Percentiles rank a stretch among this genome's conserved stretches.
phyloP scores from a whole-genome alignment of 2,113 vertebrate genomes.

The Oreochromis niloticus region DNA sequence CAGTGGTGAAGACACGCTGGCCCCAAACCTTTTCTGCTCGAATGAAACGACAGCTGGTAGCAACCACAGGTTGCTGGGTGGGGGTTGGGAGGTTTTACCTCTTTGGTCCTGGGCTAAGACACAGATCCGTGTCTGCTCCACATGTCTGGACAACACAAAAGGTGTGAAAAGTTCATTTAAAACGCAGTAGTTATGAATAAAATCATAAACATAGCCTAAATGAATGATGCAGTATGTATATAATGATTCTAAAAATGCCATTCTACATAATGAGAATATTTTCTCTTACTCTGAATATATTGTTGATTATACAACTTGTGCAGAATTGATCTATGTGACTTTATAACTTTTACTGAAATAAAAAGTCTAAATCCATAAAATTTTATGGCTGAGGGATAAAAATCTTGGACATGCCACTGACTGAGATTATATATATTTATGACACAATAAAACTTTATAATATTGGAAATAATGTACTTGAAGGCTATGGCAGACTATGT shows the following conservation, averaged over 20 bases:
- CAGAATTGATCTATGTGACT: not conserved
- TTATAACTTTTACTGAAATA: not conserved
- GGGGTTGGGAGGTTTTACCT: not conserved
- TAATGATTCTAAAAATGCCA: not conserved
- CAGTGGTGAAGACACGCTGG: not conserved
- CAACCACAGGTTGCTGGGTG: not conserved
- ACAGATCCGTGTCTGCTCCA: not conserved
- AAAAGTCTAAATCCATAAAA: not conserved
- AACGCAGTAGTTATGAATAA: not conserved
- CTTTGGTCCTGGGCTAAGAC: not conserved
- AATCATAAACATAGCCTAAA: not conserved
- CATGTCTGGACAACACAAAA: not conserved
- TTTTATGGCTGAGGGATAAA: not conserved
- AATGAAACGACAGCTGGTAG: slow-evolving; percentile 21
- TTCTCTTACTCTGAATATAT: not conserved
- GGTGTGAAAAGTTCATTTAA: not conserved
- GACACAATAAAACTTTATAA: not conserved
- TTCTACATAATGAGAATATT: not conserved
- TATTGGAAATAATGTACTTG: not conserved
- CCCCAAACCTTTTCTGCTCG: not conserved
- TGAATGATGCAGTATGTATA: not conserved
- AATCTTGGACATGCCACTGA: not conserved
- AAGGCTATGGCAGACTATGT: not conserved
- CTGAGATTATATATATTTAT: not conserved
- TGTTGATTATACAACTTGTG: not conserved